Conservation (phyloP, 2,113 vertebrate species). For the Merops nubicus region DNA sequence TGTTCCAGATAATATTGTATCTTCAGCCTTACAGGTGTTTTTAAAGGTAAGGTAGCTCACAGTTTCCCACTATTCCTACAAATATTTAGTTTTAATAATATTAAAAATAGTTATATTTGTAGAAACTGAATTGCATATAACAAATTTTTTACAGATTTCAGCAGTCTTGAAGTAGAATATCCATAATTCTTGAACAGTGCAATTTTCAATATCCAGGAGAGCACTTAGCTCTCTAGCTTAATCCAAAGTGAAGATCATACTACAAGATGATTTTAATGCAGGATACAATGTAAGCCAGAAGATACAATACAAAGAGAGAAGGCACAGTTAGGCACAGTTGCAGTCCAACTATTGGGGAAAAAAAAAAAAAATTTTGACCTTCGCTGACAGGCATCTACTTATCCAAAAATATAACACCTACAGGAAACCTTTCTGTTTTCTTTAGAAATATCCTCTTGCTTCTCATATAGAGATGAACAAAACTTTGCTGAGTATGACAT, state of each 20-base stretch:
- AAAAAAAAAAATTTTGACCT: not conserved
- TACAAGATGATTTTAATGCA: not conserved
- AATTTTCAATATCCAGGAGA: not conserved
- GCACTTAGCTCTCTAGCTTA: not conserved
- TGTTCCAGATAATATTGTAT: not conserved
- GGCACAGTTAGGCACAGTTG: not conserved
- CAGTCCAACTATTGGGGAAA: not conserved
- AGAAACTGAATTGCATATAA: not conserved
- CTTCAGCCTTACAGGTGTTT: not conserved
- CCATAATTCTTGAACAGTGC: not conserved
- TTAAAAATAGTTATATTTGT: not conserved
- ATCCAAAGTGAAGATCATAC: not conserved
- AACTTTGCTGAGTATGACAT: not conserved
- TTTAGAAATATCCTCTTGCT: not conserved
- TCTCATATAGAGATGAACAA: not conserved
- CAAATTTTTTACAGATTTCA: not conserved
- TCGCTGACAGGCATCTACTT: not conserved
- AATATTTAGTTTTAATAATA: not conserved
- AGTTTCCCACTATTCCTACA: not conserved
- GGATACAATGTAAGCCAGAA: no score
- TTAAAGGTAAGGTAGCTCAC: not conserved
- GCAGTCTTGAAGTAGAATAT: not conserved
- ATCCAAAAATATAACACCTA: not conserved
- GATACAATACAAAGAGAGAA: not conserved
- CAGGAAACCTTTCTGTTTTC: not conserved